Conservation (phyloP, 1,140 invertebrate species). For the Melanaphis sacchari region DNA sequence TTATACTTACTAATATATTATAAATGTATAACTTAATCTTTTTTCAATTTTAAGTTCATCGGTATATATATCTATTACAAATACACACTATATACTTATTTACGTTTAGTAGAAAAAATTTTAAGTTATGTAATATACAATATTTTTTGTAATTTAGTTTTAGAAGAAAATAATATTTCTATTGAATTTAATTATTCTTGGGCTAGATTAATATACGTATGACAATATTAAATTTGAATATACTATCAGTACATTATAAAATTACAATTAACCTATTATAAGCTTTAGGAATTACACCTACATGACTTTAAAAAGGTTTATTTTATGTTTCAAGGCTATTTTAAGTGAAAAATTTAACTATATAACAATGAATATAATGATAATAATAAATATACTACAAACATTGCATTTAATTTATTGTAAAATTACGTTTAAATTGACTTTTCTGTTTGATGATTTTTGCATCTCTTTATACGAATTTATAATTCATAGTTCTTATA, state of each 20-base stretch:
- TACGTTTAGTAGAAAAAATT: background rate
- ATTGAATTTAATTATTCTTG: background rate
- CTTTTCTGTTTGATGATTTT: background rate
- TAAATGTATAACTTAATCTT: no score
- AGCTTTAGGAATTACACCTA: conserved; percentile 15
- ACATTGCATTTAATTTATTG: background rate
- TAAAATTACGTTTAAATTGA: background rate
- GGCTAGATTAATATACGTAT: background rate
- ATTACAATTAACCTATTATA: background rate
- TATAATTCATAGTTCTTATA: background rate
- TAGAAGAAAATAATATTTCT: background rate
- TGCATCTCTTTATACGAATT: background rate
- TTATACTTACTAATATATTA: background rate
- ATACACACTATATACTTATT: background rate
- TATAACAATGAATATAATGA: background rate
- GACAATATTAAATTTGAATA: no score
- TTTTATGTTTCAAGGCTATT: background rate
- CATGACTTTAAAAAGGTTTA: background rate
- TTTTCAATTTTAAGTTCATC: no score
- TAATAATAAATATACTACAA: background rate
- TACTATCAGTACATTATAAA: background rate
- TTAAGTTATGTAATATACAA: background rate
- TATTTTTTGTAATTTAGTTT: background rate
- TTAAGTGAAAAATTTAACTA: background rate
- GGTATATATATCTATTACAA: no score